A percentile compares a stretch with the other conserved stretches of the same genome.
Evolutionary conservation across 2,888 invertebrate species (phyloP).

Genomic region (Atherix ibis): DNA sequence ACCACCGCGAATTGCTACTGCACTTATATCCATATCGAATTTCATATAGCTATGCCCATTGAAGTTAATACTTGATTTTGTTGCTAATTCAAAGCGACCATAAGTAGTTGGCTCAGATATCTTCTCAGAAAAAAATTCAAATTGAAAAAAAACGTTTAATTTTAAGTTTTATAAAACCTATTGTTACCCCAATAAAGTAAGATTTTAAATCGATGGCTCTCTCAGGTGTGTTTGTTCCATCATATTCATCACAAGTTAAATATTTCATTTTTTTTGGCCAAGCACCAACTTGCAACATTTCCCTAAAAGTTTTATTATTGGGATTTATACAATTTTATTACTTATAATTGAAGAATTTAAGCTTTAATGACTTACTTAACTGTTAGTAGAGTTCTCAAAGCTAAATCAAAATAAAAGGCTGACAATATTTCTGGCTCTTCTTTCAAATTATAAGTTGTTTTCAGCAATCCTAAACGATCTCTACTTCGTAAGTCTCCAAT

Average conservation of each 20-base stretch:
- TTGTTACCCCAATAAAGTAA: conserved; percentile 52
- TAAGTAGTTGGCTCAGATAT: conserved; percentile 51
- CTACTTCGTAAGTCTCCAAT: conserved; percentile 49
- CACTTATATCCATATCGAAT: conserved; percentile 54
- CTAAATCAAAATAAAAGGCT: conserved; percentile 79
- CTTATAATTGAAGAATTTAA: conserved; percentile 3
- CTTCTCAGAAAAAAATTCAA: conserved; percentile 20
- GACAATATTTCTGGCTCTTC: conserved; percentile 57
- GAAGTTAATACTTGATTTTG: conserved; percentile 37
- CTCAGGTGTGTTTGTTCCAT: conserved; percentile 58
- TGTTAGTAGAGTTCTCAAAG: conserved; percentile 53
- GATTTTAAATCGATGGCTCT: conserved; percentile 53
- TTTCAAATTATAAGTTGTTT: conserved; percentile 54
- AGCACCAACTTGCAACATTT: conserved; percentile 51
- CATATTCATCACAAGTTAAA: conserved; percentile 63
- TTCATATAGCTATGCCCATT: conserved; percentile 63
- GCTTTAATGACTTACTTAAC: conserved; percentile 42
- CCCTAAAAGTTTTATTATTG: conserved; percentile 33
- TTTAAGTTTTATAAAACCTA: not conserved
- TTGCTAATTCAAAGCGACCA: conserved; percentile 46
- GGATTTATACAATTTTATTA: not conserved
- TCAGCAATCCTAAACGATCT: conserved; percentile 52
- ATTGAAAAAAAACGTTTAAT: not conserved
- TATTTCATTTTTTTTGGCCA: conserved; percentile 61
- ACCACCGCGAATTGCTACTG: conserved; percentile 55